These are phyloP conservation scores for Drosophila pachea DNA, from an alignment of 1,140 invertebrate genomes.

Conservation along the genomic window DNA sequence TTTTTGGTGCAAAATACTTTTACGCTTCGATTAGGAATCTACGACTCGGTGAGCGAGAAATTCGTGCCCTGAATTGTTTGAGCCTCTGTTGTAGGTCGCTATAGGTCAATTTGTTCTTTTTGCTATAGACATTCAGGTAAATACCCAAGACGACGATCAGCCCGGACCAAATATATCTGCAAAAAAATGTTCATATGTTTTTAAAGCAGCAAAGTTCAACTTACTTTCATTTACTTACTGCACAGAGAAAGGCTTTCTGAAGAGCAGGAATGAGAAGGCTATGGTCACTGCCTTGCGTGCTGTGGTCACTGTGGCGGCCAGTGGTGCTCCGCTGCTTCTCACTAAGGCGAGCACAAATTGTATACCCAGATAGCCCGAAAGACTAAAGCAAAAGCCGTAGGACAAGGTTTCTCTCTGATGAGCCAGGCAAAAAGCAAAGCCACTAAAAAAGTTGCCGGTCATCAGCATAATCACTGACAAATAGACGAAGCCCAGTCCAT, in stretches of 20 bases:
- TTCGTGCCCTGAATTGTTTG: conserved; percentile 42
- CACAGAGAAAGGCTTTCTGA: conserved; percentile 95
- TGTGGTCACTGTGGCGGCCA: conserved; percentile 93
- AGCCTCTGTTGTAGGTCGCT: conserved; percentile 57
- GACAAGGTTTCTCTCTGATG: conserved; percentile 89
- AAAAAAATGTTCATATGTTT: conserved; percentile 63
- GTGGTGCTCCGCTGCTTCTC: conserved; percentile 91
- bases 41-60: conserved; percentile 56
- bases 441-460: conserved; percentile 87
- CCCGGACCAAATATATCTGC: conserved; percentile 94
- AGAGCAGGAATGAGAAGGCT: conserved; percentile 94
- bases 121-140: conserved; percentile 93
- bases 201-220: not conserved
- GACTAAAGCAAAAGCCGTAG: conserved; percentile 91
- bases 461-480: conserved; percentile 87
- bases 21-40: conserved; percentile 76
- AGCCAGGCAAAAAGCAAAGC: conserved; percentile 88
- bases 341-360: conserved; percentile 95
- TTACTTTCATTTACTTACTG: conserved; percentile 85
- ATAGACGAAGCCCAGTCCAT: conserved; percentile 92
- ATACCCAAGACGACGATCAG: conserved; percentile 92
- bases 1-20: conserved; percentile 46
- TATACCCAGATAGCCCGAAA: conserved; percentile 94
- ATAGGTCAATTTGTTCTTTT: conserved; percentile 81
- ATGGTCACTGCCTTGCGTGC: conserved; percentile 95